Conservation (phyloP, 2,888 invertebrate genomes). For the Ennomos quercinarius region DNA sequence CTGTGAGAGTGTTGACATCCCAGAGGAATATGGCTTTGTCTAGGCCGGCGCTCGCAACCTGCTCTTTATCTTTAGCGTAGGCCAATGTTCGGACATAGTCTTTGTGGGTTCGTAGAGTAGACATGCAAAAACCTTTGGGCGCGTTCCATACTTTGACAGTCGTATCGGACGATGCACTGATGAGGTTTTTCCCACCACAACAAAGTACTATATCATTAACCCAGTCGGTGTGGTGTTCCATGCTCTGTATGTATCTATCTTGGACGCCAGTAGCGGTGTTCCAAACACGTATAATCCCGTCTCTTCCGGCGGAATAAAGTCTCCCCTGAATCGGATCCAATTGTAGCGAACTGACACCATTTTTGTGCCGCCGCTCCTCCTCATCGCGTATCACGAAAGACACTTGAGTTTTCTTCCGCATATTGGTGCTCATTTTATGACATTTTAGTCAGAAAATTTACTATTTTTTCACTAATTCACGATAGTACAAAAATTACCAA, state of each 20-base stretch:
- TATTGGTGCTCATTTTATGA: constrained; percentile 82
- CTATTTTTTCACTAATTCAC: constrained; percentile 44
- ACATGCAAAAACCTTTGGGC: constrained; percentile 99
- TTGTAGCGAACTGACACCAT: constrained; percentile 98
- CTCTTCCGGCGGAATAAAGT: constrained; percentile 98
- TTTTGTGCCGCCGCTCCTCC: constrained; percentile 96
- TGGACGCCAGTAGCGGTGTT: constrained; percentile 87
- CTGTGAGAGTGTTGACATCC: constrained; percentile 99
- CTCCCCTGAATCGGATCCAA: constrained; percentile 94
- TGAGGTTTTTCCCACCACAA: constrained; percentile 98
- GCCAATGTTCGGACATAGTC: constrained; percentile 99
- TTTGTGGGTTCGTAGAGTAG: constrained; percentile 98
- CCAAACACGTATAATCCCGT: constrained; percentile 98
- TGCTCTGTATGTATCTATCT: constrained; percentile 93
- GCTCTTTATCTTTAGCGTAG: constrained; percentile 98
- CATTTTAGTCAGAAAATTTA: constrained; percentile 71
- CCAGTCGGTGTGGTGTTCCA: constrained; percentile 99
- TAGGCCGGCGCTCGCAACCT: constrained; percentile 98
- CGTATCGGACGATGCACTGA: constrained; percentile 99
- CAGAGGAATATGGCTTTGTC: constrained; percentile 98
- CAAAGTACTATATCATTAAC: constrained; percentile 99
- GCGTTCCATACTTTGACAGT: constrained; percentile 99
- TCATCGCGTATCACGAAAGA: constrained; percentile 99
- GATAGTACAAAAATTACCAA: constrained; percentile 3
- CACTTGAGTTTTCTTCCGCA: constrained; percentile 90